A percentile compares a stretch with the other conserved stretches of the same genome.
phyloP scores from a whole-genome alignment of 2,113 vertebrate species.

The Oreochromis spilurus region DNA sequence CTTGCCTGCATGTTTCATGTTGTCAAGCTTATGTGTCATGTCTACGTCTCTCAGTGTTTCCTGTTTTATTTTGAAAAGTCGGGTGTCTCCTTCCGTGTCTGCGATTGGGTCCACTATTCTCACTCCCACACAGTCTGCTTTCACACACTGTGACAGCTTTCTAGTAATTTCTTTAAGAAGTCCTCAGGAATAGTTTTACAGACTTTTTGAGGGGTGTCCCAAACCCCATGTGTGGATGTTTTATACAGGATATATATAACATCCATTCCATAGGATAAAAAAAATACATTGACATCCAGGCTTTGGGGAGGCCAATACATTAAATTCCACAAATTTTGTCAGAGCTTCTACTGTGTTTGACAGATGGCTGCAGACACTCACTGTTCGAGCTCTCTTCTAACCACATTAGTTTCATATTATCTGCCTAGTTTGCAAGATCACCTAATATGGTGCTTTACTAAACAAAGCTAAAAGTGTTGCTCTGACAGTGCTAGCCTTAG shows the following conservation, averaged over 20 bases:
- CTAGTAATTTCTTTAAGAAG: background rate
- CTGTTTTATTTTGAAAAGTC: background rate
- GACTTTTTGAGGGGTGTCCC: background rate
- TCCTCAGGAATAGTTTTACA: background rate
- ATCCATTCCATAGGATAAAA: background rate
- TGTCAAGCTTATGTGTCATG: background rate
- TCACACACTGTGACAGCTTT: background rate
- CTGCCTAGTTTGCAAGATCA: background rate
- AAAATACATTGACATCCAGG: background rate
- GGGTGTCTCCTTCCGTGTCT: background rate
- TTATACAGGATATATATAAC: background rate
- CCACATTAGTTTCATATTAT: background rate
- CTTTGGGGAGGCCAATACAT: background rate
- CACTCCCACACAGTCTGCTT: background rate
- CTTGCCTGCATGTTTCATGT: background rate
- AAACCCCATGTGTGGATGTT: background rate
- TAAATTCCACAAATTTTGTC: background rate
- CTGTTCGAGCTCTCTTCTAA: background rate
- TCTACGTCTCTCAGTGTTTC: background rate
- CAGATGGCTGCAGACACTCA: background rate
- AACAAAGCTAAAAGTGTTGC: background rate
- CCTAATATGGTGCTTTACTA: background rate
- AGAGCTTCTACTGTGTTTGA: background rate
- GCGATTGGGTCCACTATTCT: background rate
- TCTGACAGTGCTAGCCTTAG: background rate